These are phyloP conservation scores for Lamellibrachia luymesi DNA, from an alignment of 1,140 invertebrate species.

Conservation along the genomic window DNA sequence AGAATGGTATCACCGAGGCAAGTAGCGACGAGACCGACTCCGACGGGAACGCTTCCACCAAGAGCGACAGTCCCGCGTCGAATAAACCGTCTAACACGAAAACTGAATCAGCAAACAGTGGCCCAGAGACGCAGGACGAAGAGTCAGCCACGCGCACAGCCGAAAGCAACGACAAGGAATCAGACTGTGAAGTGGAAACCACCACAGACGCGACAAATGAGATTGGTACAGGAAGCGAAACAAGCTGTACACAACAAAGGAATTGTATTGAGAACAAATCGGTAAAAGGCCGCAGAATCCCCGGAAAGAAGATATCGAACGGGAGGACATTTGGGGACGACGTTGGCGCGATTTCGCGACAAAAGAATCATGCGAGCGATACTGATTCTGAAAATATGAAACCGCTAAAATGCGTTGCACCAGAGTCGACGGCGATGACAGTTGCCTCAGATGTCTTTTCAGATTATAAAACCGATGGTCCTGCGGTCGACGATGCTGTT, in stretches of 20 bases:
- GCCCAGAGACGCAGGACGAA: background rate
- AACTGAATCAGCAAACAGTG: background rate
- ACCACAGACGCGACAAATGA: background rate
- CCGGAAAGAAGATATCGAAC: background rate
- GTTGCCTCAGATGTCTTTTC: background rate
- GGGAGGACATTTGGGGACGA: background rate
- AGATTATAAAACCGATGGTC: background rate
- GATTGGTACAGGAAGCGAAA: background rate
- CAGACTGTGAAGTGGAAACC: background rate
- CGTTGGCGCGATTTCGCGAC: background rate
- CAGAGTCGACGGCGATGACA: background rate
- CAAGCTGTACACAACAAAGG: background rate
- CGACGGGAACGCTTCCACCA: background rate
- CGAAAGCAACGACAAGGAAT: background rate
- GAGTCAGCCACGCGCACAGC: background rate
- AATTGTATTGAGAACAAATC: background rate
- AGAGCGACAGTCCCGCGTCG: background rate
- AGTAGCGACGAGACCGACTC: background rate
- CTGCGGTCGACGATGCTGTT: background rate
- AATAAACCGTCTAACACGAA: background rate
- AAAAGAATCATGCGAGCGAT: background rate
- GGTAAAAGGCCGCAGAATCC: background rate
- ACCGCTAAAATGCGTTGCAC: background rate
- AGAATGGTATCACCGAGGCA: background rate
- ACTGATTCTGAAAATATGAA: background rate